Evolutionary conservation across 1,140 invertebrate species (phyloP), one percentile per base, ranked within the genome.

Genomic region (Drosophila triauraria): DNA sequence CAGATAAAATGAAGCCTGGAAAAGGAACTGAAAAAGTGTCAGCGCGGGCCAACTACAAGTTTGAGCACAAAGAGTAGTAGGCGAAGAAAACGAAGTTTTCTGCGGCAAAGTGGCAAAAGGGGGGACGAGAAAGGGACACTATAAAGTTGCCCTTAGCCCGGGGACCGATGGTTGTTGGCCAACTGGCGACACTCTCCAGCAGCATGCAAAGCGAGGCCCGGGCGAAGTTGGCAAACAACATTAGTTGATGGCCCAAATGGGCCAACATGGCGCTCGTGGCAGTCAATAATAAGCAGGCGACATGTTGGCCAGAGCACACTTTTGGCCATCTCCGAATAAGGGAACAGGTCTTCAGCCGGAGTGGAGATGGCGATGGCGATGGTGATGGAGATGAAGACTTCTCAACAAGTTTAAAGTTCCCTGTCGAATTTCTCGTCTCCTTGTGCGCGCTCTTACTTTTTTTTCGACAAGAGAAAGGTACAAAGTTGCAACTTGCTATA

Each of bases 261-360:
- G 84, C 80, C 84, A 71, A 78, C 84, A 88, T 87, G 84, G 72
- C 84, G 84, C 84, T 88, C 61, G 77, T 88, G 84, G 84, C 85
- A 88, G 84, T 88, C 84, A 88, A 88, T 88, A 88, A 88, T 88
- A 88, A 88, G 84, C 85, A 88, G 86, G 84, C 84, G 84, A 88
- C 84, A 87, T 87, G 84, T 87, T 87, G 84, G 84, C 84, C 69
- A 77, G 75, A 86, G 68, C 77, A 78, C 82, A 85, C 82, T 85
- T 82, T 78, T 27, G 61, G 61, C 75, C 68, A 78, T 70, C 63
- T 54, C 62, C 23, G 32, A 72, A 48, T 44, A 44, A 40, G 27
- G 17, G 30, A 57, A 32, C 47, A 25, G 50, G 27, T 23, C 51
- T 43, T 54, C 35, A 35, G 51, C 35, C 30, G 32, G 17, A 20